Evolutionary conservation across 2,888 invertebrate species (phyloP), one percentile per base, ranked within the genome.

Genomic region (Gnatocerus cornutus): DNA sequence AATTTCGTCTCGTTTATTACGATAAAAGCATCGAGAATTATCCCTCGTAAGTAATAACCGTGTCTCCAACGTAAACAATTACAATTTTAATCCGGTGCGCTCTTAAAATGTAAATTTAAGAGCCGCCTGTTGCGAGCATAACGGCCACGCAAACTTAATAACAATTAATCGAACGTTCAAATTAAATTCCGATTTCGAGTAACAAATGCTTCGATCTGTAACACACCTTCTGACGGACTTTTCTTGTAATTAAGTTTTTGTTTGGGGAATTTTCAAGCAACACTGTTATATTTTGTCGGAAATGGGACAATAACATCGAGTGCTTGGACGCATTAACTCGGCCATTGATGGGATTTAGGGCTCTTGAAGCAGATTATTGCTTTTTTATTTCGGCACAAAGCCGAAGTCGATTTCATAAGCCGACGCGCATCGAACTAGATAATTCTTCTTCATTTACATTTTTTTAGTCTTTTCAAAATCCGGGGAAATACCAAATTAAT

Each of bases 31-130:
- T 68, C 53, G 50, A 43, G 64, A 73, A 74, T 76, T 75, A 75
- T 77, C 74, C 74, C 76, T 76, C 76, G 71, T 72, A 76, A 76
- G 77, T 76, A 77, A 76, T 76, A 73, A 72, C 74, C 71, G 72
- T 72, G 74, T 74, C 74, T 69, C 74, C 56, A 52, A 73, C 72
- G 64, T 73, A 77, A 75, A 76, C 75, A 75, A 70, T 72, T 64
- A 55, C 71, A 68, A 71, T 73, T 76, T 76, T 75, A 75, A 72
- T 73, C 72, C 71, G 70, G 61, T 50, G 27, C 48, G 58, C 69
- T 59, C 62, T 62, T 62, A 71, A 74, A 74, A 69, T 64, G 68
- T 39, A 69, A 72, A 71, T 73, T 64, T 64, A 63, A 66, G 58
- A 69, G 66, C 48, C 39, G 45, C 37, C 41, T 59, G 59, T 29